Conservation (phyloP, 2,797 vertebrate species). For the Capromys pilorides region DNA sequence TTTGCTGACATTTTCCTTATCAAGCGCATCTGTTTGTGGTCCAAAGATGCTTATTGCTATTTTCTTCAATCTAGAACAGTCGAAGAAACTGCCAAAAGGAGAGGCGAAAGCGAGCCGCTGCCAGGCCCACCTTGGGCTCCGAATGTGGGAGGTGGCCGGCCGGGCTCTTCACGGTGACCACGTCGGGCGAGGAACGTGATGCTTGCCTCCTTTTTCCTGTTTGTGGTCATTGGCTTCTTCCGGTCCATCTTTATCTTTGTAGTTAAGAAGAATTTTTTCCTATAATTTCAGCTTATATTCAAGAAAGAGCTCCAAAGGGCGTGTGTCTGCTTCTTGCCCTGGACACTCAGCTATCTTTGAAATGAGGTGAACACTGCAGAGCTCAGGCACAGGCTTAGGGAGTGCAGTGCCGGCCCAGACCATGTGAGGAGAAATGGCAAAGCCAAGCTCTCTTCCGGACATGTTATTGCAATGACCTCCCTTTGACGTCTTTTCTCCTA, state of each 20-base stretch:
- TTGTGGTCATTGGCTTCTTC: not conserved
- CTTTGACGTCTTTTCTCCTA: not conserved
- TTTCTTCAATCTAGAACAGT: constrained; percentile 87
- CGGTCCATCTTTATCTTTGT: not conserved
- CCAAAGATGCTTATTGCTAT: constrained; percentile 91
- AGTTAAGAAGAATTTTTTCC: not conserved
- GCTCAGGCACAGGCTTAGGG: not conserved
- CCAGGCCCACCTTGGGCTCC: constrained; percentile 16
- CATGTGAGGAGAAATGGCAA: constrained; percentile 23
- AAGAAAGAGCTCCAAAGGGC: not conserved
- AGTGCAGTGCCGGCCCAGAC: not conserved
- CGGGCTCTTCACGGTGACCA: not conserved
- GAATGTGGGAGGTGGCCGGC: not conserved
- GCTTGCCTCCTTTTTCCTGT: not conserved
- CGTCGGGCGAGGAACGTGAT: not conserved
- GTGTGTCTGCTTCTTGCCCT: not conserved
- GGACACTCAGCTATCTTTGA: not conserved
- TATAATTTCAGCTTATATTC: constrained; percentile 27
- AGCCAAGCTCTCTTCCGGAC: not conserved
- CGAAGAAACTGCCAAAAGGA: constrained; percentile 84
- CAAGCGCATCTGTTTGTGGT: constrained; percentile 95
- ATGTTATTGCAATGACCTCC: constrained; percentile 50
- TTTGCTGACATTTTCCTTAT: constrained; percentile 99
- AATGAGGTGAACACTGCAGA: constrained; percentile 31
- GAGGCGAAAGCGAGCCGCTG: constrained; percentile 71